A percentile compares a stretch with the other conserved stretches of the same genome.
These are phyloP conservation scores for Eulemur rufifrons DNA, from an alignment of 2,113 vertebrate species.

Conservation along the genomic window DNA sequence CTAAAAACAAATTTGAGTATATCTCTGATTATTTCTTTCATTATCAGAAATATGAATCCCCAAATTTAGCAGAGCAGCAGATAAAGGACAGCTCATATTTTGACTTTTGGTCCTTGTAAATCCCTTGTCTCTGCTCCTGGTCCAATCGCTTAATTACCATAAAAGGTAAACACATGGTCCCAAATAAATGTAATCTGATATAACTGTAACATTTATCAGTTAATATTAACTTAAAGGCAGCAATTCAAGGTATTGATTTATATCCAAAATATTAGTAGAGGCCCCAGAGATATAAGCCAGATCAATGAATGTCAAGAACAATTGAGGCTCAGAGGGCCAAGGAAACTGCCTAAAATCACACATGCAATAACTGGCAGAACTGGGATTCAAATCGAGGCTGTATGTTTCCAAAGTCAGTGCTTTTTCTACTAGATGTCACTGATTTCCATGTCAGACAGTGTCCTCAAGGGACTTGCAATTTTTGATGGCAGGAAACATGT, in stretches of 20 bases:
- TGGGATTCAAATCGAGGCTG: background rate
- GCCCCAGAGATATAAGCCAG: background rate
- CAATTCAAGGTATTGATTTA: constrained; percentile 13
- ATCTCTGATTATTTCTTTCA: background rate
- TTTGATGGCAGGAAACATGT: background rate
- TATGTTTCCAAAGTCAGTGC: background rate
- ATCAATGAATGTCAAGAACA: background rate
- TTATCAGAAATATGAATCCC: background rate
- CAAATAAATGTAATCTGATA: constrained; percentile 25
- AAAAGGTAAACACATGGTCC: constrained; percentile 2
- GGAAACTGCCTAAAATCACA: background rate
- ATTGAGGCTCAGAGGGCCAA: background rate
- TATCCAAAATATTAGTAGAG: background rate
- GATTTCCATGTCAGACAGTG: background rate
- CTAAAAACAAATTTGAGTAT: constrained; percentile 4
- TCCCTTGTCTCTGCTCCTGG: background rate
- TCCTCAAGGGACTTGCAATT: background rate
- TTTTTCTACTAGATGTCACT: background rate
- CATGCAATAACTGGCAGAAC: background rate
- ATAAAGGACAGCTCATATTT: background rate
- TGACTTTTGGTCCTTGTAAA: background rate
- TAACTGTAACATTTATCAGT: background rate
- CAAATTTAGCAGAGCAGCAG: background rate
- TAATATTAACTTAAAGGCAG: background rate
- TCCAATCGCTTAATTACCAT: background rate